Conservation (phyloP, 2,797 vertebrate species). For the Mus minutoides region DNA sequence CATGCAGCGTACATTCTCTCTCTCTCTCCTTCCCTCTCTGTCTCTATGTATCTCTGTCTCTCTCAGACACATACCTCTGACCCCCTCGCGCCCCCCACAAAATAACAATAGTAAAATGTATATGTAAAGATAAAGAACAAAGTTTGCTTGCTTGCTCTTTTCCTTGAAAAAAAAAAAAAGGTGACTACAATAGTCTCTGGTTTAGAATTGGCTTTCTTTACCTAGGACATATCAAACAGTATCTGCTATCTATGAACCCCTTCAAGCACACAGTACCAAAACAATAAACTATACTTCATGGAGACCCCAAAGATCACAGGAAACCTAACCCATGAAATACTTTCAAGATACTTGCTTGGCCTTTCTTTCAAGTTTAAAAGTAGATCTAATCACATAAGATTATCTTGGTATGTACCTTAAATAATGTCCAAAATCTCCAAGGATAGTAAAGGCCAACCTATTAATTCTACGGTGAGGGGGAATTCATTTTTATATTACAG, state of each 20-base stretch:
- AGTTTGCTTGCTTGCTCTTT: background rate
- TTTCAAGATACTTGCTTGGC: conserved; percentile 43
- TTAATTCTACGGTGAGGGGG: background rate
- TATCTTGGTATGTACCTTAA: conserved; percentile 25
- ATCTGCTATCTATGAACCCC: background rate
- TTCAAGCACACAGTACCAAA: conserved; percentile 20
- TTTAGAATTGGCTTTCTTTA: conserved; percentile 26
- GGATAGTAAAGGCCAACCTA: conserved; percentile 40
- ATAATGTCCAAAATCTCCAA: conserved; percentile 52
- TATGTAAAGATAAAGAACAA: background rate
- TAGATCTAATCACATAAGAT: conserved; percentile 35
- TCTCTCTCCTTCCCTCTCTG: no score
- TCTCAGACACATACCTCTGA: background rate
- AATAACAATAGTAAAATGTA: background rate
- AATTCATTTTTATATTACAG: conserved; percentile 30
- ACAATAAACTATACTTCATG: conserved; percentile 56
- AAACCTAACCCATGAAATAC: conserved; percentile 11
- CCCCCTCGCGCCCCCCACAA: background rate
- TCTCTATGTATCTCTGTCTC: background rate
- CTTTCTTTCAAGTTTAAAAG: conserved; percentile 62
- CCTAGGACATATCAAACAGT: background rate
- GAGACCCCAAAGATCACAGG: conserved; percentile 42
- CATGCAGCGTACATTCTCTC: background rate
- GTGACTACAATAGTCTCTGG: background rate
- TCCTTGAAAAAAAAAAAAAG: background rate